Evolutionary conservation across 2,797 vertebrate species (phyloP).

Genomic region (Cossypha heuglini): DNA sequence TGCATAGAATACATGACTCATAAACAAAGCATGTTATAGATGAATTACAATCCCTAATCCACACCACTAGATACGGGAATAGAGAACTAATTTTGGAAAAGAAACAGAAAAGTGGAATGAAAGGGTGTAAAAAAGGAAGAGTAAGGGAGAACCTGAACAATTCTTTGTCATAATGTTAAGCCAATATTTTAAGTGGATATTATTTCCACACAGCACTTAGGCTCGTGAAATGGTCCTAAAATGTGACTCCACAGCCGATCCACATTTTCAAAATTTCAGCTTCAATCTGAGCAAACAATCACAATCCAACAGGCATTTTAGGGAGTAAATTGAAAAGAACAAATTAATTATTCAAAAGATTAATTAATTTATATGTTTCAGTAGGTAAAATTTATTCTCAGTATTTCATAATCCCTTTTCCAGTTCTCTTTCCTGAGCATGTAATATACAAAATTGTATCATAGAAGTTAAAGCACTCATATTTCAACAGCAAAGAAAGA

Average conservation of each 20-base stretch:
- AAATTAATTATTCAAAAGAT: neutral
- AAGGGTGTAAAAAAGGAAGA: neutral
- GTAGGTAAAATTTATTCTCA: neutral
- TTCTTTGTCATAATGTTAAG: neutral
- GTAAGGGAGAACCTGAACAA: neutral
- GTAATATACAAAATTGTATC: neutral
- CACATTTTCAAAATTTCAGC: neutral
- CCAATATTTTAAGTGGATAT: neutral
- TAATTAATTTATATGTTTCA: neutral
- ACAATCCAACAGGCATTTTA: neutral
- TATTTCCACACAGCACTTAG: neutral
- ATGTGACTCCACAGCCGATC: neutral
- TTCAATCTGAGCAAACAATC: neutral
- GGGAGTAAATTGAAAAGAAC: neutral
- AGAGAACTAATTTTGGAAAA: neutral
- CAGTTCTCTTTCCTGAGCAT: neutral
- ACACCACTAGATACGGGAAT: accelerated
- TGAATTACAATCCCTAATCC: neutral
- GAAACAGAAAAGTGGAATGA: neutral
- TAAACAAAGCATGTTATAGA: neutral
- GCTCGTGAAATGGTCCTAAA: neutral
- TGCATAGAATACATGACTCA: neutral
- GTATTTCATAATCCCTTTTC: neutral
- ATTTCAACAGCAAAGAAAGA: neutral
- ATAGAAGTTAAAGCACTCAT: neutral